Percentiles rank a stretch among this genome's conserved stretches.
These are phyloP conservation scores for Drosophila neoperkinsi DNA, from an alignment of 2,888 invertebrate genomes.

Conservation along the genomic window DNA sequence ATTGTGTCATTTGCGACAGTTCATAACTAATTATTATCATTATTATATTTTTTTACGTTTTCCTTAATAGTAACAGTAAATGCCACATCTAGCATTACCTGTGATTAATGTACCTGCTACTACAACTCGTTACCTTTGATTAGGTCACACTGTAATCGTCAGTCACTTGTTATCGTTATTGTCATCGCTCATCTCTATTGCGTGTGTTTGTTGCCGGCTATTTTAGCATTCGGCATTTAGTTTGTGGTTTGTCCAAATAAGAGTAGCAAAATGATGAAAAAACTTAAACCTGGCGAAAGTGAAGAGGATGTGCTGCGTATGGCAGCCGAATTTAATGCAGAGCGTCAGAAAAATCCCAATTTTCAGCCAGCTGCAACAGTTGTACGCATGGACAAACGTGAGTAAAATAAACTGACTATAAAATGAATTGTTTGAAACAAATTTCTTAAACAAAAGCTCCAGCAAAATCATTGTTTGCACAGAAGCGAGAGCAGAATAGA, in stretches of 20 bases:
- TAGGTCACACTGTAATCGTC: not conserved
- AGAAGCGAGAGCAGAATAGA: slow-evolving; percentile 55
- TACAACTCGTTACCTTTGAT: not conserved
- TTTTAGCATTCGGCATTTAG: slow-evolving; percentile 25
- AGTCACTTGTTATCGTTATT: not conserved
- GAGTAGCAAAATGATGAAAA: slow-evolving; percentile 71
- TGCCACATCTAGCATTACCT: not conserved
- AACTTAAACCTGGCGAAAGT: slow-evolving; percentile 89
- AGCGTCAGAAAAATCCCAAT: slow-evolving; percentile 86
- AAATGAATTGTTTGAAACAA: not conserved
- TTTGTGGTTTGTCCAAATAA: not conserved
- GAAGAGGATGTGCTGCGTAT: slow-evolving; percentile 91
- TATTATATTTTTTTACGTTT: not conserved
- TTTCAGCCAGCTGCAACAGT: slow-evolving; percentile 88
- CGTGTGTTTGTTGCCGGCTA: slow-evolving; percentile 7
- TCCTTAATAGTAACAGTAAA: not conserved
- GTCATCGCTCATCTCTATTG: slow-evolving; percentile 23
- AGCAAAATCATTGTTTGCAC: slow-evolving; percentile 82
- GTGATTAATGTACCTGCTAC: not conserved
- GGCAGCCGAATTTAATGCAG: slow-evolving; percentile 89
- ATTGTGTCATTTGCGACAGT: not conserved
- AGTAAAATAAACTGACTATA: slow-evolving; percentile 9
- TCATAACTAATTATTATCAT: not conserved
- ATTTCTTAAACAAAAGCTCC: slow-evolving; percentile 52
- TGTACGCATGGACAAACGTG: slow-evolving; percentile 84